Conservation (phyloP, 2,888 invertebrate species). For the Ashinkailepas kermadecensis region DNA sequence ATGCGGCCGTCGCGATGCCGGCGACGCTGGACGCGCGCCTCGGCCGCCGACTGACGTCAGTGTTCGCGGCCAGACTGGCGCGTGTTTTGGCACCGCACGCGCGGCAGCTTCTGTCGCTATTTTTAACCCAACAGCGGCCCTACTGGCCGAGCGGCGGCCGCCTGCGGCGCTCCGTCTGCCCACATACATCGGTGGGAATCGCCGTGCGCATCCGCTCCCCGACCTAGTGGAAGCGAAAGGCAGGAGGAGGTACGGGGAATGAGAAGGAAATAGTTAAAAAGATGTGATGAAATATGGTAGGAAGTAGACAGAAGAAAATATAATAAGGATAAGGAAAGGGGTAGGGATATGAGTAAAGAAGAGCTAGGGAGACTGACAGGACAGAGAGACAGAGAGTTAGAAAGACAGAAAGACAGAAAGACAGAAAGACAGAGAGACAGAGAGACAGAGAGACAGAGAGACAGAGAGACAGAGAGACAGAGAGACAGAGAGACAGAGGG, state of each 20-base stretch:
- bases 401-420: conserved; percentile 22
- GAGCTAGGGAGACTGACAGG: neutral
- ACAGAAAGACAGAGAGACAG: neutral
- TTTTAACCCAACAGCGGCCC: neutral
- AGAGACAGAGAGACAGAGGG: neutral
- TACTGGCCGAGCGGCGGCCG: neutral
- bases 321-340: neutral
- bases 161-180: no score
- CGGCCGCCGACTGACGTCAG: neutral
- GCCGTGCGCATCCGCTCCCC: no score
- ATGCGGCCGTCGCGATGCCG: no score
- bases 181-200: no score
- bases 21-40: no score
- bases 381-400: conserved; percentile 13
- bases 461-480: conserved; percentile 13
- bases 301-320: neutral
- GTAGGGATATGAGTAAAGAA: neutral
- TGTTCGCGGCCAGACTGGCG: neutral
- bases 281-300: no score
- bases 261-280: no score
- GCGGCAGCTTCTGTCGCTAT: neutral
- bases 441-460: conserved; percentile 4
- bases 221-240: no score
- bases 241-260: no score
- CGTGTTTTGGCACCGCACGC: neutral